Evolutionary conservation across 2,888 invertebrate species (phyloP), one percentile per base, ranked within the genome.

Genomic region (Polymixis lichenea): DNA sequence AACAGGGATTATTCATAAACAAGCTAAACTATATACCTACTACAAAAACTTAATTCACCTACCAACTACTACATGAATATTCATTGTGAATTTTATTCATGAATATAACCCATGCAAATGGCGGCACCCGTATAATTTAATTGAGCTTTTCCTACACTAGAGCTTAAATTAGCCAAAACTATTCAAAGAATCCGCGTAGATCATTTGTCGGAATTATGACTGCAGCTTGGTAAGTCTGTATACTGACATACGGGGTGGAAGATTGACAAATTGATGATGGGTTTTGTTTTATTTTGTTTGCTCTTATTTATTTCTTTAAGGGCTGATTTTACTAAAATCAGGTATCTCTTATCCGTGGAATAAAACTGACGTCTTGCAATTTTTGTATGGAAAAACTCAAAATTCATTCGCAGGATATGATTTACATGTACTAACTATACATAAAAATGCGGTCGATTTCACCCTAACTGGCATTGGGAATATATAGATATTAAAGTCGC

Each of bases 121-220:
- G 58, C 43, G 65, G 74, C 51, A 77, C 80, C 70, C 79, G 85
- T 86, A 85, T 85, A 89, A 88, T 90, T 89, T 87, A 90, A 90
- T 90, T 86, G 87, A 89, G 88, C 81, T 85, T 51, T 84, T 78
- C 75, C 74, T 83, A 86, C 83, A 80, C 69, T 72, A 64, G 78
- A 80, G 86, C 73, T 90, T 87, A 86, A 91, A 90, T 91, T 91
- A 90, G 87, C 85, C 88, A 72, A 78, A 89, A 90, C 88, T 90
- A 91, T 91, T 85, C 86, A 84, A 91, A 90, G 89, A 90, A 91
- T 90, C 75, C 85, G 72, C 79, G 78, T 53, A 55, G 76, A 77
- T 86, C 55, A 69, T 77, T 75, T 79, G 61, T 58, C 17, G 38
- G 71, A 80, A 85, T 78, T 80, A 75, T 73, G 51, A 11, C 51